Base-by-base conservation (phyloP, 2,797 vertebrate species). In the Hafferia zeledoni region DNA sequence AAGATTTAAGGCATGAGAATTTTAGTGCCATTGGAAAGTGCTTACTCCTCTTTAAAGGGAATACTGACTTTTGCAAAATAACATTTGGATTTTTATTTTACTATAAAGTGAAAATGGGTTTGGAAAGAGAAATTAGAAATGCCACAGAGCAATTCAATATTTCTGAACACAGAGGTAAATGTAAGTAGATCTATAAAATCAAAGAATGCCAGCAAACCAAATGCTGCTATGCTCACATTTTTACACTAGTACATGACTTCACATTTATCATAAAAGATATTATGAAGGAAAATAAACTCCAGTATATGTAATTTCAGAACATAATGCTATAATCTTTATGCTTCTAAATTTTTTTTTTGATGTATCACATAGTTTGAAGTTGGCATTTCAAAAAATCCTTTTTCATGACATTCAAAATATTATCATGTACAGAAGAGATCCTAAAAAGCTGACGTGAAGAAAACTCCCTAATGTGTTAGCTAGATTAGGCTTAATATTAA, bases 281-380 rank as follows among this genome's bases (percentile, higher is more conserved):
- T 83, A 72, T 47, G 64, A 81, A 93, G 52, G 49, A 80, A 90
- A 89, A 87, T 71, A 96, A 92, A 94, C 30, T 89, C 31, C 14
- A 50, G 14, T 47, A 53, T 52, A 35, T 86, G 44, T 63, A 74
- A 71, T 83, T 96, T 90, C 78, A 92, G 53, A 92, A 92, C 39
- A 92, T 89, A 84, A 55, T 83, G 31, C 8, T 71, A 46, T 57
- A 65, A 96, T 90, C 67, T 94, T 91, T 35, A 83, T 92, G n/a
- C 82, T 64, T 85, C 35, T 83, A 57, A 74, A 89, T 46, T 33
- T 72, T 88, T 80, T 89, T 81, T 68, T 53, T 82, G 31, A 65
- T 89, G 59, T 5, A 63, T 55, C 82, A 11, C 25, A 35, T 30
- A 70, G 25, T 17, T 78, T 81, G 39, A 80, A 81, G 65, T n/a